Evolutionary conservation across 64 coral and sea anemone genomes (phyloP).

Genomic region (Platygyra sinensis): DNA sequence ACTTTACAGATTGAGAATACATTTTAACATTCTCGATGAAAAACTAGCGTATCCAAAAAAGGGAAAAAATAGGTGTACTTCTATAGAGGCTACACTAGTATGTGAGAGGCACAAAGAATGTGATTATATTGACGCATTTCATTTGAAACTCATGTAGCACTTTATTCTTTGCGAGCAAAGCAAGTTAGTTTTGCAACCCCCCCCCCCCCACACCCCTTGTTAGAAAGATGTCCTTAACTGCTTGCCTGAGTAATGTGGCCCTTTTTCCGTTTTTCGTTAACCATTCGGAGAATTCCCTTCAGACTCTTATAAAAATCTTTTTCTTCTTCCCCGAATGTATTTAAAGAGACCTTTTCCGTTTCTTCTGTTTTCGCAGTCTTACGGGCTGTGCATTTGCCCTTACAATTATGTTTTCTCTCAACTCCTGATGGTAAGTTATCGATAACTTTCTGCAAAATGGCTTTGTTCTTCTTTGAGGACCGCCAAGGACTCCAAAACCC

Average conservation of each 20-base stretch:
- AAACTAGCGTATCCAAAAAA: too few relatives aligned
- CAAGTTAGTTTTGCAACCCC: neutral
- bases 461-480: slow-evolving; percentile 2
- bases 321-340: neutral
- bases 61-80: too few relatives aligned
- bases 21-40: too few relatives aligned
- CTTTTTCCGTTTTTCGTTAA: too few relatives aligned
- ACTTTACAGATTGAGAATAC: too few relatives aligned
- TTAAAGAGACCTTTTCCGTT: neutral
- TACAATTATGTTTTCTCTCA: neutral
- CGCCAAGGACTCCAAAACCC: slow-evolving; percentile 81
- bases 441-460: neutral
- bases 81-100: too few relatives aligned
- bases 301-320: neutral
- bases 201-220: too few relatives aligned
- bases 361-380: neutral
- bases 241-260: too few relatives aligned
- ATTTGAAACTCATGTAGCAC: neutral
- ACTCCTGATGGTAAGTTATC: neutral
- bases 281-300: too few relatives aligned
- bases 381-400: neutral
- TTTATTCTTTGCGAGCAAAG: neutral
- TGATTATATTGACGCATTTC: too few relatives aligned
- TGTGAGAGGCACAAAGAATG: too few relatives aligned
- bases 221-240: too few relatives aligned